phyloP scores from a whole-genome alignment of 2,888 invertebrate genomes.

The Cosmopolites sordidus region DNA sequence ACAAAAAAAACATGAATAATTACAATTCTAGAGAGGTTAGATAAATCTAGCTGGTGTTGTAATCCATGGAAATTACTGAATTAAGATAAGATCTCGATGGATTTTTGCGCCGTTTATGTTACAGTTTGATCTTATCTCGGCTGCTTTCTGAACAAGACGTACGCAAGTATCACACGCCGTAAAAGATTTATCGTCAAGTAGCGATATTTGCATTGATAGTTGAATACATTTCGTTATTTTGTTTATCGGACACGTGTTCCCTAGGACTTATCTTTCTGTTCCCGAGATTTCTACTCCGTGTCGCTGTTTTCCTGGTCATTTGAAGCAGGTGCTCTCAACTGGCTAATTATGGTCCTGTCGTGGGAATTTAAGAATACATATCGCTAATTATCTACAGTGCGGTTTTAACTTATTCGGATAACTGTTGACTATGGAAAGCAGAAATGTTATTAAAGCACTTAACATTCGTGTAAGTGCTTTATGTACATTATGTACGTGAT shows the following conservation, averaged over 20 bases:
- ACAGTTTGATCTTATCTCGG: conserved; percentile 30
- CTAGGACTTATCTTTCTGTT: conserved; percentile 10
- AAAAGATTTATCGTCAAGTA: neutral
- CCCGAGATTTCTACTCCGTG: neutral
- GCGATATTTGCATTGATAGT: conserved; percentile 24
- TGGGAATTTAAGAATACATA: no score
- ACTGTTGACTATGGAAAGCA: no score
- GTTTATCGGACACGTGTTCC: conserved; percentile 23
- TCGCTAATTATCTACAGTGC: no score
- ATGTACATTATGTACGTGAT: no score
- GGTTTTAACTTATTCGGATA: no score
- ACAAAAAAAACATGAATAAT: conserved; percentile 28
- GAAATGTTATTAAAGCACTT: no score
- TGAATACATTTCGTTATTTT: conserved; percentile 19
- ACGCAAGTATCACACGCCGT: conserved; percentile 23
- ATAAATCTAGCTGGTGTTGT: conserved; percentile 31
- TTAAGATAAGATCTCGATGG: conserved; percentile 31
- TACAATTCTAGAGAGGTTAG: conserved; percentile 30
- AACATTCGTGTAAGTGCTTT: no score
- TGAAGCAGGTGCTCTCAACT: no score
- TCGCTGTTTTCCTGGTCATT: no score
- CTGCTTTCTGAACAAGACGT: conserved; percentile 29
- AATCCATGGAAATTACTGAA: conserved; percentile 34
- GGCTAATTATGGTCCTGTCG: no score
- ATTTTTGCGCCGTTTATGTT: conserved; percentile 32